A percentile compares a stretch with the other conserved stretches of the same genome.
phyloP scores from a whole-genome alignment of 2,888 invertebrate genomes.

The Meta bourneti region DNA sequence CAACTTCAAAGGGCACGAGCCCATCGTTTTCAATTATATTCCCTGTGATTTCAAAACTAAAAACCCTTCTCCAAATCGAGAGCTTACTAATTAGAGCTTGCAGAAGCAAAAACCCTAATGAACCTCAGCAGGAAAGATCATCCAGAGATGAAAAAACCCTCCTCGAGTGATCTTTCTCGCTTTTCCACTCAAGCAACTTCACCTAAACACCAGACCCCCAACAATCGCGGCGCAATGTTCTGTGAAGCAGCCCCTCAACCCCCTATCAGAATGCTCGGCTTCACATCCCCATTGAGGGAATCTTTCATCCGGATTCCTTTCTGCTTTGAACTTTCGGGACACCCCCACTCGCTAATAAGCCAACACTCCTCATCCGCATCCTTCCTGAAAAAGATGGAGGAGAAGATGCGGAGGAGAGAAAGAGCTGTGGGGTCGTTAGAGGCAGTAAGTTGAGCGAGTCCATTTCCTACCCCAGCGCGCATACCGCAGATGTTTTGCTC shows the following conservation, averaged over 20 bases:
- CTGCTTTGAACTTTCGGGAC: constrained; percentile 36
- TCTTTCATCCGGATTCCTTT: constrained; percentile 17
- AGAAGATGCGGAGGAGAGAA: constrained; percentile 37
- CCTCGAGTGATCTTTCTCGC: constrained; percentile 38
- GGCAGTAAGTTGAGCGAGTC: constrained; percentile 8
- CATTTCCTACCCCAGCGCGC: constrained; percentile 19
- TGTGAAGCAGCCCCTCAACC: neutral
- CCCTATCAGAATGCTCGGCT: constrained; percentile 42
- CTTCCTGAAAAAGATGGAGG: neutral
- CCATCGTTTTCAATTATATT: too few relatives aligned
- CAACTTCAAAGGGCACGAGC: too few relatives aligned
- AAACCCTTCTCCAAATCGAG: neutral
- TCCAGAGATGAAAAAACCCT: neutral
- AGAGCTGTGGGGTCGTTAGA: constrained; percentile 39
- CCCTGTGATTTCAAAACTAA: too few relatives aligned
- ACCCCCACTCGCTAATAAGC: constrained; percentile 37
- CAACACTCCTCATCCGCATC: neutral
- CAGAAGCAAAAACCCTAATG: too few relatives aligned
- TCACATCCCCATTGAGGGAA: constrained; percentile 43
- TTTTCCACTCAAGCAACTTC: constrained; percentile 21
- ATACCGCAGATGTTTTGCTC: constrained; percentile 28
- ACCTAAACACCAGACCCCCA: constrained; percentile 12
- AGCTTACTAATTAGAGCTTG: neutral
- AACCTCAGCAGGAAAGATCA: neutral
- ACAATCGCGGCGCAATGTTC: neutral